A percentile compares a stretch with the other conserved stretches of the same genome.
Evolutionary conservation across 1,140 invertebrate genomes (phyloP).

Genomic region (Brachionus rubens): DNA sequence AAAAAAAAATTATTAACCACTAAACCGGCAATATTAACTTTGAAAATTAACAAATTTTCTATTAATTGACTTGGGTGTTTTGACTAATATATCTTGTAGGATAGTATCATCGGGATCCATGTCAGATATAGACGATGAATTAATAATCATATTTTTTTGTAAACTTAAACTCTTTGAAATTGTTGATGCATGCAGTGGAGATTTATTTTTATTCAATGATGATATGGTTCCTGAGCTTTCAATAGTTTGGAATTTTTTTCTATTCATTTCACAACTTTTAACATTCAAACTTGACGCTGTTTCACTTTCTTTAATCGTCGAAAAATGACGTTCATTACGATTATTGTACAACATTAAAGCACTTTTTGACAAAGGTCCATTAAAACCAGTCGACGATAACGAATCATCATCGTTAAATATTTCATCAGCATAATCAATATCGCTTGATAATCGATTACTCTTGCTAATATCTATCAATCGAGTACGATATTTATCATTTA

Average conservation of each 20-base stretch:
- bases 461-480: neutral
- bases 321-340: neutral
- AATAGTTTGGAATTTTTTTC: neutral
- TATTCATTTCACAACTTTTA: neutral
- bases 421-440: slow-evolving; percentile 18
- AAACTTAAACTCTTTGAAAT: neutral
- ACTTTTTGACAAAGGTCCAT: neutral
- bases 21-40: neutral
- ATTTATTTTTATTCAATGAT: no score
- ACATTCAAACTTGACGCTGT: neutral
- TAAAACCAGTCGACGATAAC: neutral
- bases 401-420: slow-evolving; percentile 33
- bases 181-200: no score
- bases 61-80: neutral
- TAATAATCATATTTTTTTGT: neutral
- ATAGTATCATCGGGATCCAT: slow-evolving; percentile 39
- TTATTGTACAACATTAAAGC: neutral
- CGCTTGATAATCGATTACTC: neutral
- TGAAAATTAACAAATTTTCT: slow-evolving; percentile 28
- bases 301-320: neutral
- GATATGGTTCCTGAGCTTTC: no score
- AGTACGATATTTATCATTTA: neutral
- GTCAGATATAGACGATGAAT: slow-evolving; percentile 19
- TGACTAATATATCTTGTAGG: slow-evolving; percentile 9
- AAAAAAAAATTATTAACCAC: no score